A percentile compares a stretch with the other conserved stretches of the same genome.
Conservation (phyloP, 2,797 vertebrate species). For the Macropodus opercularis region DNA sequence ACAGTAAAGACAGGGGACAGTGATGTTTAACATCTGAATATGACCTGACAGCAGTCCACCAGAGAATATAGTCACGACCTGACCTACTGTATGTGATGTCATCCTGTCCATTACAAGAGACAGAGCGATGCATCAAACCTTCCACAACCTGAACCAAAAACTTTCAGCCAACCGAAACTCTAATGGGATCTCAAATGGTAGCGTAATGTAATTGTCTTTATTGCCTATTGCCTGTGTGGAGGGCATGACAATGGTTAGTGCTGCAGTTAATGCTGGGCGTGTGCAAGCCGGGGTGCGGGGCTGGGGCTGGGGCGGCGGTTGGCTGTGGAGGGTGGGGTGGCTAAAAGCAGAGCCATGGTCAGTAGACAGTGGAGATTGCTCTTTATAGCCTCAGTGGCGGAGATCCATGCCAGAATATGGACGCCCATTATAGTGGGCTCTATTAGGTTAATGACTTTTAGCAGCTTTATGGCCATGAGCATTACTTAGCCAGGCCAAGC, state of each 20-base stretch:
- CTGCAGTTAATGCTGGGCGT: slow-evolving; percentile 45
- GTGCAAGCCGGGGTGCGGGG: background rate
- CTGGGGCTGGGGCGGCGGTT: slow-evolving; percentile 33
- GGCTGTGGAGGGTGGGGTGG: slow-evolving; percentile 11
- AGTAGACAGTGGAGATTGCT: slow-evolving; percentile 59
- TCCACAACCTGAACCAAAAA: slow-evolving; percentile 40
- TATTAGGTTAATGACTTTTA: slow-evolving; percentile 77
- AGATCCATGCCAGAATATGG: slow-evolving; percentile 63
- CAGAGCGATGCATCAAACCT: slow-evolving; percentile 50
- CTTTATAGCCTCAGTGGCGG: slow-evolving; percentile 65
- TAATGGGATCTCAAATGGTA: slow-evolving; percentile 68
- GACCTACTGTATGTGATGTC: slow-evolving; percentile 46
- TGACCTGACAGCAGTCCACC: slow-evolving; percentile 21
- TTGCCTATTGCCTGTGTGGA: slow-evolving; percentile 57
- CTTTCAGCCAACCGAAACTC: slow-evolving; percentile 47
- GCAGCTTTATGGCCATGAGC: slow-evolving; percentile 73
- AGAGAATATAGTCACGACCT: slow-evolving; percentile 29
- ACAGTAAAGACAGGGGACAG: background rate
- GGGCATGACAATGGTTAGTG: slow-evolving; percentile 30
- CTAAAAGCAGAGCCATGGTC: slow-evolving; percentile 54
- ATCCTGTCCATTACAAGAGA: slow-evolving; percentile 40
- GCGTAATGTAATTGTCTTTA: slow-evolving; percentile 72
- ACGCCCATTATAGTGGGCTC: slow-evolving; percentile 65
- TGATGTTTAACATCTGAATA: slow-evolving; percentile 22
- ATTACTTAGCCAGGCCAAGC: slow-evolving; percentile 74